Evolutionary conservation across 2,113 vertebrate species (phyloP), one percentile per base, ranked within the genome.

Genomic region (Cyprinodon brontotheroides): DNA sequence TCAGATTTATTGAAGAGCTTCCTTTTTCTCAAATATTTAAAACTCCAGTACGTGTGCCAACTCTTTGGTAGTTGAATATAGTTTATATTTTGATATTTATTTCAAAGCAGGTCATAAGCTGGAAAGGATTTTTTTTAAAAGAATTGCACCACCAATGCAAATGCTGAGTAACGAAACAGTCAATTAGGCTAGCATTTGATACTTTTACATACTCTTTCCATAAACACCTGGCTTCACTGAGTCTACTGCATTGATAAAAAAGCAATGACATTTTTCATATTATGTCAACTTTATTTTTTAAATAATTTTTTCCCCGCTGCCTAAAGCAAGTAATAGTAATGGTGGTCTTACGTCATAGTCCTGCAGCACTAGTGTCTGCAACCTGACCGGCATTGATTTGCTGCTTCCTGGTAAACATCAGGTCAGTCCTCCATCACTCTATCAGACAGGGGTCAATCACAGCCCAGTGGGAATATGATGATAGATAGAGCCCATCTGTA

Each of bases 381-480:
- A 41, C 71, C 57, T 38, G 67, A 65, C 67, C 29, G 63, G 38
- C 86, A 88, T 90, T 81, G 84, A 89, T 87, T 85, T 59, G 50
- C 41, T 36, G 36, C 75, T 79, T 48, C 72, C 75, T 79, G 81
- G 87, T 89, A 93, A 91, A 91, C 90, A 88, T 84, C 82, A 89
- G 90, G 90, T 90, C 89, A 86, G 76, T 83, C 74, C 71, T 82
- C 81, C 82, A 89, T 77, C 84, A 82, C 87, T 91, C 75, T 78
- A 90, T 91, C 88, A 87, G 89, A 63, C 76, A 80, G 75, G 76
- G 85, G 87, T 92, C 90, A 92, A 77, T 90, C 83, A 80, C 77
- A 80, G 75, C 79, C 83, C 92, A 81, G 69, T 79, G 77, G 85
- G 85, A 77, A 87, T 85, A 89, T 91, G 78, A 88, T 91, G 82